A percentile compares a stretch with the other conserved stretches of the same genome.
Evolutionary conservation across 2,888 invertebrate genomes (phyloP).

Genomic region (Eupelmus urozonus): DNA sequence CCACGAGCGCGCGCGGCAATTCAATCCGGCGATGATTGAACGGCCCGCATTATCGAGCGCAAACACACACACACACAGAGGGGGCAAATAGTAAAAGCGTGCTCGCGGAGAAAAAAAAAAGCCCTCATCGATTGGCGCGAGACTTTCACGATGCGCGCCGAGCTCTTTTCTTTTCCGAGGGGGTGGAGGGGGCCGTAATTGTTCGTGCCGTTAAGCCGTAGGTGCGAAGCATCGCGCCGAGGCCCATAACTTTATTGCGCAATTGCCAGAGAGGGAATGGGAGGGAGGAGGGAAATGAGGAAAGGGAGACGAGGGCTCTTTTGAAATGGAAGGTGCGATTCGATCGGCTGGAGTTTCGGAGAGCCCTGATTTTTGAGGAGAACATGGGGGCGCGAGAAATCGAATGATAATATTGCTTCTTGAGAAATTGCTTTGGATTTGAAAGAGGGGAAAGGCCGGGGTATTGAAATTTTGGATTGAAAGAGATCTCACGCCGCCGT

Average conservation of each 20-base stretch:
- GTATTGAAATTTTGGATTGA: too few species aligned
- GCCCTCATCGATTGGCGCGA: background rate
- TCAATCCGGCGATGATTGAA: constrained; percentile 11
- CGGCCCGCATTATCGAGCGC: background rate
- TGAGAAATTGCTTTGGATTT: too few species aligned
- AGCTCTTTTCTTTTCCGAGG: constrained; percentile 47
- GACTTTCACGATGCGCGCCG: constrained; percentile 35
- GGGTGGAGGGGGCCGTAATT: too few species aligned
- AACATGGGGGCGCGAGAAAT: too few species aligned
- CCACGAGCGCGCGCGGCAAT: background rate
- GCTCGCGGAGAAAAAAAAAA: background rate
- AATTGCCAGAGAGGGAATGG: constrained; percentile 13
- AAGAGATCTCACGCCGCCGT: too few species aligned
- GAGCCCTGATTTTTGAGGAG: too few species aligned
- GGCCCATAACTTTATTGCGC: constrained; percentile 51
- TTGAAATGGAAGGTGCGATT: too few species aligned
- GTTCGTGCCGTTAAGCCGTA: constrained; percentile 41
- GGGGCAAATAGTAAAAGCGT: background rate
- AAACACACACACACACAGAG: background rate
- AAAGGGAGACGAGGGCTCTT: too few species aligned
- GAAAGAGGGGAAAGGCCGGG: too few species aligned
- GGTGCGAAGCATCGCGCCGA: constrained; percentile 57
- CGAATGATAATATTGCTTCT: too few species aligned
- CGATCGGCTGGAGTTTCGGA: too few species aligned
- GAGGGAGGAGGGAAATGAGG: background rate